These are phyloP conservation scores for Pilophorus perplexus DNA, from an alignment of 2,888 invertebrate species.

Conservation along the genomic window DNA sequence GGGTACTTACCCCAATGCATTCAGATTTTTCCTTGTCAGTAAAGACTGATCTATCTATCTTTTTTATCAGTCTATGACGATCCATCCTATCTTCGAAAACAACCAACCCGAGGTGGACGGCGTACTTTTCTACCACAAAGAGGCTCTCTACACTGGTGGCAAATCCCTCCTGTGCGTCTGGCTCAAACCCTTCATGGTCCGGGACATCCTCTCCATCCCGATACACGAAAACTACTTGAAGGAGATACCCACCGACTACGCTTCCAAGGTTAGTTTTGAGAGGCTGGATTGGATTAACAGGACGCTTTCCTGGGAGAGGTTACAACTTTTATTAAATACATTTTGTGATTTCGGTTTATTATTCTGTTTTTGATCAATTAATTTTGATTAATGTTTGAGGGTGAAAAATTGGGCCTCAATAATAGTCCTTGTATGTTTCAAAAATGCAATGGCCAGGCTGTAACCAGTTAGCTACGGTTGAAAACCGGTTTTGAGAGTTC, in stretches of 20 bases:
- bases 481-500: too few relatives aligned
- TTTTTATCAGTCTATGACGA: slow-evolving; percentile 33
- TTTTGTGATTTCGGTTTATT: too few relatives aligned
- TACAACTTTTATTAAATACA: background rate
- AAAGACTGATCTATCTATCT: background rate
- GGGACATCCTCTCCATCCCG: slow-evolving; percentile 62
- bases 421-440: too few relatives aligned
- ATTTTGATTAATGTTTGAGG: too few relatives aligned
- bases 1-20: too few relatives aligned
- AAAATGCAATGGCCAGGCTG: too few relatives aligned
- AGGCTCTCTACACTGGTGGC: slow-evolving; percentile 73
- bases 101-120: slow-evolving; percentile 70
- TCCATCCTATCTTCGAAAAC: slow-evolving; percentile 48
- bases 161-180: slow-evolving; percentile 86
- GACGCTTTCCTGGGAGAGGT: background rate
- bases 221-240: slow-evolving; percentile 40
- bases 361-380: too few relatives aligned
- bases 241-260: slow-evolving; percentile 41
- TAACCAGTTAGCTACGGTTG: too few relatives aligned
- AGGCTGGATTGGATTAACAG: background rate
- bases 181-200: slow-evolving; percentile 86
- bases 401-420: too few relatives aligned
- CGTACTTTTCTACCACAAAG: slow-evolving; percentile 84
- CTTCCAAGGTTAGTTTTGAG: slow-evolving; percentile 4
- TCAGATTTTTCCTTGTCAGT: background rate